Base-by-base conservation (phyloP, 2,113 vertebrate species). In the Atrichornis clamosus region DNA sequence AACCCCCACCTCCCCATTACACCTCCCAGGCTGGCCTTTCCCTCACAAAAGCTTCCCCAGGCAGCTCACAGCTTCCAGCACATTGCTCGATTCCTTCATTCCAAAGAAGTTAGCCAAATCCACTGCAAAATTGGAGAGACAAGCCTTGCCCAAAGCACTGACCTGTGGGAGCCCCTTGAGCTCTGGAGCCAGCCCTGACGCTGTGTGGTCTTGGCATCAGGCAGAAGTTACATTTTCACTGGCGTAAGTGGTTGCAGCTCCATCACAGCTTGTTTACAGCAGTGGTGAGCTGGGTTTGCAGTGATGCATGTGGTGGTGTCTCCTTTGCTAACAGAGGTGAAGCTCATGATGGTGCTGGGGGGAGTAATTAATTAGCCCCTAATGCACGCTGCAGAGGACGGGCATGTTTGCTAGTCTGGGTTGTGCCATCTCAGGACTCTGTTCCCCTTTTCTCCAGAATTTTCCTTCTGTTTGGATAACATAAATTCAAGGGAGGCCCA, bases 141-240 rank as follows among this genome's bases (percentile, higher is more conserved):
- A 35, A 35, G 65, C 69, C 32, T 44, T 59, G 80, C 82, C 81
- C 50, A 21, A 33, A 47, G 39, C 35, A 0, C 84, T 87, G 92
- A 65, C 80, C 87, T 49, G 2, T 11, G 42, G 81, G 56, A 94
- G 65, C 72, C 72, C 74, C 59, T 8, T 8, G 46, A 26, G 89
- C 52, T 73, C 78, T 12, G 23, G 49, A 68, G 80, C 70, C 86
- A 53, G 79, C 84, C 78, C 69, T 78, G 95, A 53, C 1, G 1
- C 62, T 81, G 49, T 16, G 75, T 89, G 94, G 60, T 65, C 92
- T 92, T 83, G 84, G 89, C 94, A 28, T 58, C 50, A 18, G 84
- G 68, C 92, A 94, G 47, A 75, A 79, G 79, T 73, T 26, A 13
- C 15, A 26, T 90, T 88, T 42, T 70, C 79, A 6, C 47, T 89